These are phyloP conservation scores for Dinothrombium tinctorium DNA, from an alignment of 1,140 invertebrate species.

Conservation along the genomic window DNA sequence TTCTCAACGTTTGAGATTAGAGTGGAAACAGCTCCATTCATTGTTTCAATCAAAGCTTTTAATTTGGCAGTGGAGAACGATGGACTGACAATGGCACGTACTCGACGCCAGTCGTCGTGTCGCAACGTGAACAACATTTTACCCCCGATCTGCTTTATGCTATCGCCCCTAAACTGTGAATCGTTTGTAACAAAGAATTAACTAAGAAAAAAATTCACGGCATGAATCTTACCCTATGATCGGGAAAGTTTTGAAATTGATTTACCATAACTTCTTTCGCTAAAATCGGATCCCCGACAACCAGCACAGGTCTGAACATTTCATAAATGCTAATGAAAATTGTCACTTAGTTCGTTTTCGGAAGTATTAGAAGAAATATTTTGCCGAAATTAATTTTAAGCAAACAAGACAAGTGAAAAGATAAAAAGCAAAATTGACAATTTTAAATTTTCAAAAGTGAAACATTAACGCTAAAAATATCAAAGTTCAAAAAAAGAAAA, in stretches of 20 bases:
- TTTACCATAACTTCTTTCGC: slow-evolving; percentile 18
- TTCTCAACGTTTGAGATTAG: slow-evolving; percentile 2
- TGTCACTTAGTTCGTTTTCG: too few relatives aligned
- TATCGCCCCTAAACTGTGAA: neutral
- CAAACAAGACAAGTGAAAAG: too few relatives aligned
- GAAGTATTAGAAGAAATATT: too few relatives aligned
- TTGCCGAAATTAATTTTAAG: too few relatives aligned
- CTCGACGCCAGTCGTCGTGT: slow-evolving; percentile 17
- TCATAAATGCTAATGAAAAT: slow-evolving; percentile 1
- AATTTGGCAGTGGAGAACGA: slow-evolving; percentile 25
- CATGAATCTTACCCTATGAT: slow-evolving; percentile 1
- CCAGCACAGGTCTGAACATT: slow-evolving; percentile 14
- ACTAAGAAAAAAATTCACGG: neutral
- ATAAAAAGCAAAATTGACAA: too few relatives aligned
- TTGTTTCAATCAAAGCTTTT: slow-evolving; percentile 19
- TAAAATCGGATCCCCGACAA: slow-evolving; percentile 18
- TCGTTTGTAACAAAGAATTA: neutral
- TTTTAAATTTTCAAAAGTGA: too few relatives aligned
- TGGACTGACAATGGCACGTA: slow-evolving; percentile 15
- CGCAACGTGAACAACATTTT: slow-evolving; percentile 1
- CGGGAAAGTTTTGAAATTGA: slow-evolving; percentile 17
- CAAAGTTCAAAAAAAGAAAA: too few relatives aligned
- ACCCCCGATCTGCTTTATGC: slow-evolving; percentile 1
- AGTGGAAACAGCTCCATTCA: slow-evolving; percentile 11
- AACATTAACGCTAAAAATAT: too few relatives aligned